Percentiles rank a stretch among this genome's conserved stretches.
These are phyloP conservation scores for Dryas iulia DNA, from an alignment of 1,140 invertebrate genomes.

Conservation along the genomic window DNA sequence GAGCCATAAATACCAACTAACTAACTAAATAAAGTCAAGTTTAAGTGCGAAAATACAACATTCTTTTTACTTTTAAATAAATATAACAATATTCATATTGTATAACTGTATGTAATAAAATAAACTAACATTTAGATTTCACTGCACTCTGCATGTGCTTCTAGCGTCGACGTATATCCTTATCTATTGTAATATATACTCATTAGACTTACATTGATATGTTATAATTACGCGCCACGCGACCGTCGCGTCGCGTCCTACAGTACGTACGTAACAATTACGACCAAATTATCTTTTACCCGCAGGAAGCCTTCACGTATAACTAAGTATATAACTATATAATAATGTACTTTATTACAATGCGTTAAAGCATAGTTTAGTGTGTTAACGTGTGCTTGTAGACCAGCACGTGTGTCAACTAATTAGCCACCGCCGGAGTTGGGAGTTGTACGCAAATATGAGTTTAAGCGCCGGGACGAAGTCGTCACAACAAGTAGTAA, in stretches of 20 bases:
- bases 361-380: neutral
- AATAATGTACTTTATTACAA: neutral
- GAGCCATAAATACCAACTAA: too few relatives aligned
- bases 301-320: neutral
- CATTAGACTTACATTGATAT: too few relatives aligned
- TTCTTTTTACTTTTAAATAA: too few relatives aligned
- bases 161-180: neutral
- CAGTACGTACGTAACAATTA: neutral
- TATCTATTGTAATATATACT: neutral
- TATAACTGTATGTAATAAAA: too few relatives aligned
- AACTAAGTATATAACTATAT: neutral
- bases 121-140: neutral
- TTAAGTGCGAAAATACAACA: too few relatives aligned
- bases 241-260: neutral
- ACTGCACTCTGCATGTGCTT: neutral
- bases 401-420: conserved; percentile 20
- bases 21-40: too few relatives aligned
- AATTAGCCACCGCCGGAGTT: conserved; percentile 16
- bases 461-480: neutral
- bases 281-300: neutral
- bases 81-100: too few relatives aligned
- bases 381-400: neutral
- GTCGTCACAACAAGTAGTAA: neutral
- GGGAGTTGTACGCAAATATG: conserved; percentile 7
- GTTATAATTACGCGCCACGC: neutral